Evolutionary conservation across 2,797 vertebrate genomes (phyloP).

Genomic region (Rhinichthys osculus): DNA sequence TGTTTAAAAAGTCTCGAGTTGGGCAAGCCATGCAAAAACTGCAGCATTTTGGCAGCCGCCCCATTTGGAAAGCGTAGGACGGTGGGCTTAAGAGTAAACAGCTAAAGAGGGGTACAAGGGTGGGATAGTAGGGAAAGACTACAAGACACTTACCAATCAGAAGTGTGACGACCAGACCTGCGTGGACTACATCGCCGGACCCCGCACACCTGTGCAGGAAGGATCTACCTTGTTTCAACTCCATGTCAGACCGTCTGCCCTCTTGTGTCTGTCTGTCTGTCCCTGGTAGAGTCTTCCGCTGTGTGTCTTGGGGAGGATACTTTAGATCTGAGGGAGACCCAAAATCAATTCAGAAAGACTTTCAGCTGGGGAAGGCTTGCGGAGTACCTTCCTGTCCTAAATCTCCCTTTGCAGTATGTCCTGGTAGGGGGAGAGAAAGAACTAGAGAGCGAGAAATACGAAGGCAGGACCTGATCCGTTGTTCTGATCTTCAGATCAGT

Average conservation of each 20-base stretch:
- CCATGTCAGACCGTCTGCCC: constrained; percentile 69
- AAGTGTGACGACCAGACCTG: constrained; percentile 72
- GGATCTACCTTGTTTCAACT: constrained; percentile 62
- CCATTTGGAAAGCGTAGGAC: constrained; percentile 28
- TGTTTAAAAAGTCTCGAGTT: constrained; percentile 12
- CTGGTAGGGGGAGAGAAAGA: constrained; percentile 54
- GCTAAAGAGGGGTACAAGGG: constrained; percentile 20
- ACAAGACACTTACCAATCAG: constrained; percentile 76
- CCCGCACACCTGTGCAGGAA: constrained; percentile 67
- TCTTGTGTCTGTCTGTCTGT: constrained; percentile 47
- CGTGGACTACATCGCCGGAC: constrained; percentile 73
- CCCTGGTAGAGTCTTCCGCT: constrained; percentile 42
- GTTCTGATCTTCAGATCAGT: constrained; percentile 35
- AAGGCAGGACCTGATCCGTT: constrained; percentile 24
- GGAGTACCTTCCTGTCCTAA: constrained; percentile 66
- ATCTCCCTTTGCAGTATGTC: constrained; percentile 72
- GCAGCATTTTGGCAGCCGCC: constrained; percentile 44
- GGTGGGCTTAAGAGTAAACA: constrained; percentile 42
- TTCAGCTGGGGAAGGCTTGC: constrained; percentile 66
- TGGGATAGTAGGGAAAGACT: constrained; percentile 40
- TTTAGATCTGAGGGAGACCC: constrained; percentile 21
- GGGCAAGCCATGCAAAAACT: constrained; percentile 53
- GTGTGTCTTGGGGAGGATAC: constrained; percentile 20
- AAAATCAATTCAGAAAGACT: constrained; percentile 43
- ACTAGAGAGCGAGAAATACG: constrained; percentile 33